These are phyloP conservation scores for Pyrgilauda ruficollis DNA, from an alignment of 2,113 vertebrate genomes.

Conservation along the genomic window DNA sequence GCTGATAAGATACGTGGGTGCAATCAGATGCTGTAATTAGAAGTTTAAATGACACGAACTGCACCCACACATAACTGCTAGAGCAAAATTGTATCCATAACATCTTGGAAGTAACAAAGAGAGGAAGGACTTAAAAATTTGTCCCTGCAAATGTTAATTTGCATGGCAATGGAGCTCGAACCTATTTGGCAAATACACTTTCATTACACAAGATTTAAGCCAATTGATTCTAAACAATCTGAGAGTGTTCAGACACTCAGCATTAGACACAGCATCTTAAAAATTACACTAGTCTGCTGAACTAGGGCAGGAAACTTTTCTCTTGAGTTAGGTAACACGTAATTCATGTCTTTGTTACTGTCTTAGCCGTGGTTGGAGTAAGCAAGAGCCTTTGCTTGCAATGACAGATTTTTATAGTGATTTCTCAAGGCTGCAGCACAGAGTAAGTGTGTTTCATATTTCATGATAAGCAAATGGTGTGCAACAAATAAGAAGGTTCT, in stretches of 20 bases:
- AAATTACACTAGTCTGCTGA: conserved; percentile 38
- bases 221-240: conserved; percentile 48
- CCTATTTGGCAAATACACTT: conserved; percentile 37
- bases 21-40: conserved; percentile 59
- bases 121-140: conserved; percentile 21
- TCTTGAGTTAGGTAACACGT: background rate
- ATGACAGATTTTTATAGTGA: conserved; percentile 21
- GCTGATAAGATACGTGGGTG: conserved; percentile 57
- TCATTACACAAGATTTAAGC: conserved; percentile 47
- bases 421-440: conserved; percentile 33
- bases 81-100: conserved; percentile 43
- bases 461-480: conserved; percentile 12
- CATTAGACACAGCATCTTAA: conserved; percentile 1
- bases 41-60: conserved; percentile 64
- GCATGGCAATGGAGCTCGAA: conserved; percentile 31
- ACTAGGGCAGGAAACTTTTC: conserved; percentile 40
- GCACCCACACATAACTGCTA: conserved; percentile 55
- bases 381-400: background rate
- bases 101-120: conserved; percentile 51
- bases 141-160: conserved; percentile 44
- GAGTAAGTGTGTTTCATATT: background rate
- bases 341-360: background rate
- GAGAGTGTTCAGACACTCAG: conserved; percentile 22
- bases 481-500: conserved; percentile 17
- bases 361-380: background rate